These are phyloP conservation scores for Hydrocynus forskahlii DNA, from an alignment of 2,797 vertebrate species.

Conservation along the genomic window DNA sequence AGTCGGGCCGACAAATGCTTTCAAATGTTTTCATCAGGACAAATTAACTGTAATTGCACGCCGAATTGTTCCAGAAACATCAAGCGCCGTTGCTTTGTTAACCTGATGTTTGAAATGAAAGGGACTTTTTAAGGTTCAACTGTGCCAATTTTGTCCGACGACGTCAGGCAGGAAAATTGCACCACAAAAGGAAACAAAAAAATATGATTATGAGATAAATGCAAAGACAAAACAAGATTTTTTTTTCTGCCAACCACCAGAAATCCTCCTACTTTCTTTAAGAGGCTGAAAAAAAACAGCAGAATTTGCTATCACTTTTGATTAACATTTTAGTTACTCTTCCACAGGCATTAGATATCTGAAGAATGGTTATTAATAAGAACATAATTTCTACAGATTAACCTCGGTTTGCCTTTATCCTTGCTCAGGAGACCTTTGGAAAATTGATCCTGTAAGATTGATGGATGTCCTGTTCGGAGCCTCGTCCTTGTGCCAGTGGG, in stretches of 20 bases:
- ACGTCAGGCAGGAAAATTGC: conserved; percentile 25
- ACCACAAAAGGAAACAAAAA: conserved; percentile 30
- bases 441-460: conserved; percentile 85
- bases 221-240: conserved; percentile 44
- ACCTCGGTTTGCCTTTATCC: conserved; percentile 79
- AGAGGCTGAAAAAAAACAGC: conserved; percentile 63
- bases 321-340: conserved; percentile 81
- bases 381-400: conserved; percentile 84
- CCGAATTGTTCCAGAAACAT: conserved; percentile 70
- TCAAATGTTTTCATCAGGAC: conserved; percentile 73
- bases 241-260: conserved; percentile 11
- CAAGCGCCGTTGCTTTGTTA: conserved; percentile 54
- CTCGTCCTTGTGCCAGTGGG: conserved; percentile 79
- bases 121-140: conserved; percentile 37
- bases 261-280: conserved; percentile 34
- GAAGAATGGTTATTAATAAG: conserved; percentile 88
- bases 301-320: conserved; percentile 80
- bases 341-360: conserved; percentile 76
- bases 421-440: conserved; percentile 76
- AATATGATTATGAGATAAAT: conserved; percentile 53
- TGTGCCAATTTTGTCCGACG: conserved; percentile 42
- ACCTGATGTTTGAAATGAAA: conserved; percentile 48
- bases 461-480: conserved; percentile 76
- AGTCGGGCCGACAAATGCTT: conserved; percentile 71
- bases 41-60: conserved; percentile 82